phyloP scores from a whole-genome alignment of 2,797 vertebrate genomes.

The Sebastes taczanowskii region DNA sequence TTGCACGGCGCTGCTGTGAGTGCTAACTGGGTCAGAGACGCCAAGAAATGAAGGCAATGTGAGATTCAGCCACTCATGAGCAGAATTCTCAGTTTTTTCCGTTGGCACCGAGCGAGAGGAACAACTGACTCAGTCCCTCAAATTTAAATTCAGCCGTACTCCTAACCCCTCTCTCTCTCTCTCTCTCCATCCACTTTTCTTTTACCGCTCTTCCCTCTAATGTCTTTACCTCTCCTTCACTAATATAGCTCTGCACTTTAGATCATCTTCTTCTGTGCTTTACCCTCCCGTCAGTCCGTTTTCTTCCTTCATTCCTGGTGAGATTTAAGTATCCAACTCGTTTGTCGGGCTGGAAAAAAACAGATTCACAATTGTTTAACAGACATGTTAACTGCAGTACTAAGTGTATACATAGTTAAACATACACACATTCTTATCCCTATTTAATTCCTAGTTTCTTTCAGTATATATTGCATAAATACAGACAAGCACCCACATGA shows the following conservation, averaged over 20 bases:
- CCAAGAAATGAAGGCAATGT: conserved; percentile 62
- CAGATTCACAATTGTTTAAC: not conserved
- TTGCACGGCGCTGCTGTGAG: conserved; percentile 4
- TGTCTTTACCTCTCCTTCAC: conserved; percentile 62
- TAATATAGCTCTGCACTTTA: conserved; percentile 54
- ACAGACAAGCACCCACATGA: not conserved
- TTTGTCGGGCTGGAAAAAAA: conserved; percentile 3
- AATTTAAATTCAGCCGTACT: conserved; percentile 69
- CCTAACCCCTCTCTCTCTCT: conserved; percentile 31
- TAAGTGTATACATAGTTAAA: not conserved
- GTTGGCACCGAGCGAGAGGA: conserved; percentile 80
- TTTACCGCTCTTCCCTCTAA: conserved; percentile 44
- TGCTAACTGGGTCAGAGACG: conserved; percentile 72
- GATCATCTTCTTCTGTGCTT: conserved; percentile 39
- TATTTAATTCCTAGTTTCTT: not conserved
- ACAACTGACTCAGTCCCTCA: conserved; percentile 81
- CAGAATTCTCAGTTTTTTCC: conserved; percentile 79
- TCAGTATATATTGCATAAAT: not conserved
- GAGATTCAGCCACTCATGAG: conserved; percentile 69
- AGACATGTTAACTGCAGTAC: not conserved
- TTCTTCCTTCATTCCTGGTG: not conserved
- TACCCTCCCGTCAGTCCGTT: not conserved
- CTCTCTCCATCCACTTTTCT: conserved; percentile 21
- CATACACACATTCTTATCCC: not conserved
- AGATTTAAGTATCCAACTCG: not conserved